Evolutionary conservation across 1,140 invertebrate species (phyloP).

Genomic region (Scaptomyza hsui): DNA sequence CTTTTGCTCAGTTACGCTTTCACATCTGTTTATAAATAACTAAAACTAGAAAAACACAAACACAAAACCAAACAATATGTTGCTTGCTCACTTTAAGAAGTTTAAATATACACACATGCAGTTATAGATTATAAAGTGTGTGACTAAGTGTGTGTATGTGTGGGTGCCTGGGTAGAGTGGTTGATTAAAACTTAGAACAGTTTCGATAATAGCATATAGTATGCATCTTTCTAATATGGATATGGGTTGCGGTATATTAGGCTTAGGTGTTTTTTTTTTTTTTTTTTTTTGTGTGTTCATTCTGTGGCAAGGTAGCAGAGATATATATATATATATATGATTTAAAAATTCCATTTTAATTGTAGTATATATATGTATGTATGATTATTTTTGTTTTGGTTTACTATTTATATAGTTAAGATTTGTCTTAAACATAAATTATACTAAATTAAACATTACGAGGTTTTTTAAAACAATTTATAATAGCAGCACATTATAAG

Average conservation of each 20-base stretch:
- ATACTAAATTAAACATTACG: slow-evolving; percentile 75
- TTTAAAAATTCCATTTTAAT: slow-evolving; percentile 63
- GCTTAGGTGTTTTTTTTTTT: too few species aligned
- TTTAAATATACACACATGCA: slow-evolving; percentile 51
- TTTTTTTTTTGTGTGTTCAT: too few species aligned
- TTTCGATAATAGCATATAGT: slow-evolving; percentile 57
- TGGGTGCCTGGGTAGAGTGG: slow-evolving; percentile 36
- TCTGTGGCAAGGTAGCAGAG: slow-evolving; percentile 74
- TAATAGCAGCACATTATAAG: slow-evolving; percentile 31
- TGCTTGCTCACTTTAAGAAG: slow-evolving; percentile 52
- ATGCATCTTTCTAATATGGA: slow-evolving; percentile 19
- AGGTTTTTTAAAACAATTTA: slow-evolving; percentile 55
- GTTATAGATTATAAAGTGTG: slow-evolving; percentile 6
- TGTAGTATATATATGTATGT: slow-evolving; percentile 37
- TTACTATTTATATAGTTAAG: slow-evolving; percentile 61
- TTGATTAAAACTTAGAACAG: slow-evolving; percentile 78
- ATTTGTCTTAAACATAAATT: slow-evolving; percentile 60
- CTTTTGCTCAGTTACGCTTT: slow-evolving; percentile 26
- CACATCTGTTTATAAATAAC: slow-evolving; percentile 65
- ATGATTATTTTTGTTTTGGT: slow-evolving; percentile 39
- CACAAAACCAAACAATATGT: slow-evolving; percentile 57
- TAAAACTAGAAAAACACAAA: slow-evolving; percentile 79
- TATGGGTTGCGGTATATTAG: slow-evolving; percentile 1
- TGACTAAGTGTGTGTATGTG: slow-evolving; percentile 23
- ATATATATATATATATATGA: slow-evolving; percentile 40